Base-by-base conservation (phyloP, 2,888 invertebrate genomes). In the Diachrysia chrysitis region DNA sequence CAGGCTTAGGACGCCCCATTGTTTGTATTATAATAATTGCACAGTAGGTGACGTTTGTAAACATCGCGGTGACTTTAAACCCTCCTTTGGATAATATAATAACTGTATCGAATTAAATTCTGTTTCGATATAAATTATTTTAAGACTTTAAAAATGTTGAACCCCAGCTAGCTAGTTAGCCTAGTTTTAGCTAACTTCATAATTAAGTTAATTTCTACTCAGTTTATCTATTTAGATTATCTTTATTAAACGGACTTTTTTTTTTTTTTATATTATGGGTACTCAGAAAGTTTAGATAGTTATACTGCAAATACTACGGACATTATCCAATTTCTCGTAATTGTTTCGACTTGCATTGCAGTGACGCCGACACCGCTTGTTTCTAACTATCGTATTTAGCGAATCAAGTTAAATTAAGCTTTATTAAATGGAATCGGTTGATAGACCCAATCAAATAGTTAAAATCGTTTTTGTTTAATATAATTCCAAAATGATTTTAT, bases 11-110 rank as follows among this genome's bases (percentile, higher is more conserved):
- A 63, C 63, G 61, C 66, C 67, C 83, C 63, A 82, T 80, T 82
- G 83, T 81, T 72, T 68, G 75, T 73, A 53, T 67, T 64, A 63
- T 78, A 73, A 81, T 81, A 78, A 78, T 82, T 82, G 81, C 82
- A 65, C 66, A 82, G 79, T 63, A 71, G 73, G 79, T 81, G 71
- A 76, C 71, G 61, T 71, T 23, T 46, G 73, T 66, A 68, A 75
- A 81, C 68, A 71, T 48, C 53, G 67, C 48, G 75, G 61, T 42
- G 12, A 64, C 37, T 69, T 65, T 63, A 64, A 62, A 23, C 51
- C 57, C 58, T 59, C 58, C 56, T 53, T 68, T 53, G 0, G 19
- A 21, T 37, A 25, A 14, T 55, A 63, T 66, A 76, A 78, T 69
- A 74, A 78, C 63, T 66, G 74, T 66, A 58, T 69, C 60, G 51